These are phyloP conservation scores for Neofelis nebulosa DNA, from an alignment of 2,113 vertebrate species.

Conservation along the genomic window DNA sequence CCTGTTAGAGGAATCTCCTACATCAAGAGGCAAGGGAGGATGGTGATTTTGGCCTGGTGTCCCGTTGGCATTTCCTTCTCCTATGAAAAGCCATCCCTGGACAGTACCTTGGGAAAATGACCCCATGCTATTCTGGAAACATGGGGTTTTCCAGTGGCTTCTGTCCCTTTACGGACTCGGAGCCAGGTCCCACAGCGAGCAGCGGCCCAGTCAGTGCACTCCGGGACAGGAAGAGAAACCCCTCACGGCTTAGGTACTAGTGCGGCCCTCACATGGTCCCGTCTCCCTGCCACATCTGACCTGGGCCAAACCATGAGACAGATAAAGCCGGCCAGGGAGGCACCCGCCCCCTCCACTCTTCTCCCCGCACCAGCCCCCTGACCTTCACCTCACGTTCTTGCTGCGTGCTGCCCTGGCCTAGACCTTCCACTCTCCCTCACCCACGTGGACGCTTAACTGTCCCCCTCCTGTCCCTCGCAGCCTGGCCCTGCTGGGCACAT, in stretches of 20 bases:
- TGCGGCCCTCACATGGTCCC: background rate
- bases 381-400: background rate
- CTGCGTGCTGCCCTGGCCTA: background rate
- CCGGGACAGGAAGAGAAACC: background rate
- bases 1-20: background rate
- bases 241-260: background rate
- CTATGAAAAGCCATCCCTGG: background rate
- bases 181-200: background rate
- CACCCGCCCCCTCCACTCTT: fast-evolving
- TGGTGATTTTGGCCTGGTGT: background rate
- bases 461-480: background rate
- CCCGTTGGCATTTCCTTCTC: background rate
- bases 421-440: background rate
- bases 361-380: background rate
- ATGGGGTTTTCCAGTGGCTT: background rate
- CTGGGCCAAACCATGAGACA: background rate
- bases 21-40: background rate
- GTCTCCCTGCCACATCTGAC: background rate
- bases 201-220: background rate
- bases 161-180: background rate
- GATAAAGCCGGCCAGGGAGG: background rate
- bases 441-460: background rate
- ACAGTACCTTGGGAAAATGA: background rate
- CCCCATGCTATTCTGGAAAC: background rate
- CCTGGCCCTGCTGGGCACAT: no score